Percentiles rank a stretch among this genome's conserved stretches.
phyloP scores from a whole-genome alignment of 2,797 vertebrate genomes.

The Alfaro cultratus region DNA sequence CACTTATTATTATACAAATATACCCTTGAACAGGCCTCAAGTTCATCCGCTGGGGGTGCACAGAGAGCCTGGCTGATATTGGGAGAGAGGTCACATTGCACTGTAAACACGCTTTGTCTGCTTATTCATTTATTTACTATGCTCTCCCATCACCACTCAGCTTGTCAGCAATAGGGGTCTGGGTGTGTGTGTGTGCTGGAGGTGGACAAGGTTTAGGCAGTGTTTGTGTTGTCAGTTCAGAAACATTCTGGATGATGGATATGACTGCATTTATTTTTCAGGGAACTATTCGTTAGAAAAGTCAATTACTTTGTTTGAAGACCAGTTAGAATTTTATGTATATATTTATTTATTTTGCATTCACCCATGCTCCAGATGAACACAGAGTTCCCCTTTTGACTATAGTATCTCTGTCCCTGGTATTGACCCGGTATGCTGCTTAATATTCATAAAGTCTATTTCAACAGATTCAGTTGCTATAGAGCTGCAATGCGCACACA shows the following conservation, averaged over 20 bases:
- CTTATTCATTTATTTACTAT: conserved; percentile 83
- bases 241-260: conserved; percentile 55
- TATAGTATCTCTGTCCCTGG: conserved; percentile 57
- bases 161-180: conserved; percentile 67
- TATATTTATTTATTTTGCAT: conserved; percentile 22
- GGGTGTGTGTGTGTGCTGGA: conserved; percentile 12
- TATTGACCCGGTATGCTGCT: conserved; percentile 85
- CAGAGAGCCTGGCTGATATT: conserved; percentile 71
- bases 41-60: conserved; percentile 75
- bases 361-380: conserved; percentile 30
- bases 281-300: conserved; percentile 42
- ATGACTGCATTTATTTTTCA: conserved; percentile 35
- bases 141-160: conserved; percentile 66
- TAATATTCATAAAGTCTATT: conserved; percentile 98
- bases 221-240: conserved; percentile 42
- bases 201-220: conserved; percentile 31
- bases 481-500: conserved; percentile 71
- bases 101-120: conserved; percentile 79
- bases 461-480: conserved; percentile 88
- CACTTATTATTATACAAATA: conserved; percentile 77
- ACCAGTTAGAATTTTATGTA: conserved; percentile 37
- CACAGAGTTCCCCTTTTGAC: conserved; percentile 54
- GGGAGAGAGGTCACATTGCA: conserved; percentile 82
- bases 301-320: conserved; percentile 48
- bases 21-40: conserved; percentile 82